Percentiles rank a stretch among this genome's conserved stretches.
These are phyloP conservation scores for Eulemur rufifrons DNA, from an alignment of 2,113 vertebrate species.

Conservation along the genomic window DNA sequence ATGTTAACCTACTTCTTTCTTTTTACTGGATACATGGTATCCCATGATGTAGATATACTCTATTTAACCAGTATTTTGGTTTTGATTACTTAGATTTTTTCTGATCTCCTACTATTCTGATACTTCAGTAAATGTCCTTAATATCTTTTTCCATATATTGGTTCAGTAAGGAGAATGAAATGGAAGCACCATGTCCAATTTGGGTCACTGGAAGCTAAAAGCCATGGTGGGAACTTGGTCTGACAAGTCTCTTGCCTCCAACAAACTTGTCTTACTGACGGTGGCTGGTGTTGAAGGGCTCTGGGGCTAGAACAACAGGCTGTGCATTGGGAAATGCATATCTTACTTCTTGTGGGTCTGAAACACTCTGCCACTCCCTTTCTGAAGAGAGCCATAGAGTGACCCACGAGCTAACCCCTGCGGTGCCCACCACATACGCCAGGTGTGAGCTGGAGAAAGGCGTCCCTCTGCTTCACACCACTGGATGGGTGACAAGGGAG, in stretches of 20 bases:
- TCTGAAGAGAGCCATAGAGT: neutral
- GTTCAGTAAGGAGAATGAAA: neutral
- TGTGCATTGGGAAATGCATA: fast-evolving
- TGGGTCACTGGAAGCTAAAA: neutral
- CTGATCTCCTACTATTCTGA: neutral
- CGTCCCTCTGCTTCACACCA: neutral
- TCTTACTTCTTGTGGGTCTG: neutral
- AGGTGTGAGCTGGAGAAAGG: neutral
- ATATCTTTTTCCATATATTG: neutral
- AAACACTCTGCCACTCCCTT: neutral
- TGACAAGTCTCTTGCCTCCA: neutral
- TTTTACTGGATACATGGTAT: neutral
- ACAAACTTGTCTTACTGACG: neutral
- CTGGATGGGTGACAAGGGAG: neutral
- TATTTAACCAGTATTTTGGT: neutral
- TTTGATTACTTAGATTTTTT: neutral
- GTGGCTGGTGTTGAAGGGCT: neutral
- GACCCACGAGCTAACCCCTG: neutral
- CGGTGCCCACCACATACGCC: too few species aligned
- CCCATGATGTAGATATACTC: neutral
- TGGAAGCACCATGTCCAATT: neutral
- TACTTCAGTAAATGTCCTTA: neutral
- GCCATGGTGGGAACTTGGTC: too few species aligned
- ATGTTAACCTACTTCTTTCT: neutral
- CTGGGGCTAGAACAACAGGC: neutral